Evolutionary conservation across 2,888 invertebrate species (phyloP), one percentile per base, ranked within the genome.

Genomic region (Helicoverpa assulta): DNA sequence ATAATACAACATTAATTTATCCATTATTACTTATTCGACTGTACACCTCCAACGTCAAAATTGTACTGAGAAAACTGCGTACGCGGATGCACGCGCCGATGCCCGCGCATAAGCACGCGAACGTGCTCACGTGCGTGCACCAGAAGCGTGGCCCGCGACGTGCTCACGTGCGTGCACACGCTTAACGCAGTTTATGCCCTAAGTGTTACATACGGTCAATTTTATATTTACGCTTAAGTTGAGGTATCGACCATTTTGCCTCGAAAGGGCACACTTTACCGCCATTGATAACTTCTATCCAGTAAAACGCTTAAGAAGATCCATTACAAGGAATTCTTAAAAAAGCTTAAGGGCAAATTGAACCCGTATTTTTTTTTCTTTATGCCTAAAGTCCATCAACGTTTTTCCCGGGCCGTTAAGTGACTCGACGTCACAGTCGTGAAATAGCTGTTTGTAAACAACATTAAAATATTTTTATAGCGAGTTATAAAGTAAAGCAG

Each of bases 161-260:
- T n/a, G n/a, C n/a, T n/a, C n/a, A n/a, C n/a, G n/a, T n/a, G n/a
- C n/a, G n/a, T n/a, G n/a, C n/a, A n/a, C n/a, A n/a, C n/a, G n/a
- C n/a, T n/a, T n/a, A n/a, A n/a, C n/a, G n/a, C n/a, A n/a, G n/a
- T n/a, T n/a, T n/a, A n/a, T n/a, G n/a, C n/a, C n/a, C n/a, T n/a
- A n/a, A 81, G 80, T 85, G 81, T 89, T 89, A 89, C 78, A 71
- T 85, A 73, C 83, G 83, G 84, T 83, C 78, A 80, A 82, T 86
- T 89, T 89, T 89, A 91, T 91, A 90, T 92, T 93, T 93, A 92
- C 91, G 89, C 90, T 93, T 90, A 91, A 88, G 86, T 82, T 81
- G 82, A 85, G 89, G 89, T 89, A 89, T 89, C 88, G 82, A 90
- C 88, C 91, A 84, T 89, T 91, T 87, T 78, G 83, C 81, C 85